Conservation (phyloP, 2,888 invertebrate genomes). For the Camponotus fellah region DNA sequence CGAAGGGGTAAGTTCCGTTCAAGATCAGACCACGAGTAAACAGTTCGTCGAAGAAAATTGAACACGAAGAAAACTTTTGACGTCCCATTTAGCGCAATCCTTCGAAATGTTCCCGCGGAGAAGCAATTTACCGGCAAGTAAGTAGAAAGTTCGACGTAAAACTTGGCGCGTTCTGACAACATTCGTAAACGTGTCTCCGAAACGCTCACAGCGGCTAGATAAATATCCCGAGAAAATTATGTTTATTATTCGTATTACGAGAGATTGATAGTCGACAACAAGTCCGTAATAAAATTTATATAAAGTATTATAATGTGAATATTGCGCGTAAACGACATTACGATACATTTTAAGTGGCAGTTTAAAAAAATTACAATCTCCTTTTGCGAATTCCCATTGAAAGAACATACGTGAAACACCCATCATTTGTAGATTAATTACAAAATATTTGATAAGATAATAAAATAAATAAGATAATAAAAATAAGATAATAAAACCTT, state of each 20-base stretch:
- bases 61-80: constrained; percentile 45
- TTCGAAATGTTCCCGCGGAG: constrained; percentile 32
- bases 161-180: constrained; percentile 19
- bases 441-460: constrained; percentile 60
- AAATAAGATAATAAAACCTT: constrained; percentile 39
- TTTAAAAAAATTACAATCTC: constrained; percentile 14
- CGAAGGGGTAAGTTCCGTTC: background rate
- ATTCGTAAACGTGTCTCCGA: background rate
- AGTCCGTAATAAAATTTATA: constrained; percentile 27
- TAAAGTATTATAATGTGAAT: background rate
- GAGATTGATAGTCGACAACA: background rate
- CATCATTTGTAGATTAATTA: constrained; percentile 59
- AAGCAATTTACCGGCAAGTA: constrained; percentile 38
- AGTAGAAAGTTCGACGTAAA: constrained; percentile 41
- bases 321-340: background rate
- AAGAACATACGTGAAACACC: background rate
- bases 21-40: constrained; percentile 24
- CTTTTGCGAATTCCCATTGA: background rate
- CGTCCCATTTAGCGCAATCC: constrained; percentile 52
- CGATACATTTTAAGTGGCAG: background rate
- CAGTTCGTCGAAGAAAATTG: constrained; percentile 47
- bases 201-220: background rate
- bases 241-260: constrained; percentile 17
- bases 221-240: constrained; percentile 28
- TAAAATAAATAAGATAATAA: constrained; percentile 32